phyloP scores from a whole-genome alignment of 2,888 invertebrate genomes.

The Xestia sexstrigata region DNA sequence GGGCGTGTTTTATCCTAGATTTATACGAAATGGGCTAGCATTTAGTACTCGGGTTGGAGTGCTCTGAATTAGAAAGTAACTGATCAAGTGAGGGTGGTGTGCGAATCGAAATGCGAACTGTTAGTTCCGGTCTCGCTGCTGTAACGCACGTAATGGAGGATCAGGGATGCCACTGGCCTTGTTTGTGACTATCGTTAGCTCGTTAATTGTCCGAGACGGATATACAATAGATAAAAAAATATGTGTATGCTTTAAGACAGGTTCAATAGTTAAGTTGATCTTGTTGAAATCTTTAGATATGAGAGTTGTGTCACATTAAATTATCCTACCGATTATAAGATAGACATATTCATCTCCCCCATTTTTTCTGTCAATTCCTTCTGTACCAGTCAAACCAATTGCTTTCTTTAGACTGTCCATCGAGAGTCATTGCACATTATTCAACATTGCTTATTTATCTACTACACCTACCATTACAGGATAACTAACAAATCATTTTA shows the following conservation, averaged over 20 bases:
- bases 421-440: too few species aligned
- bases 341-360: not conserved
- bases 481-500: too few species aligned
- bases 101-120: slow-evolving; percentile 68
- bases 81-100: slow-evolving; percentile 71
- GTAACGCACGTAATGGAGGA: slow-evolving; percentile 68
- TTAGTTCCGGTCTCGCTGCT: slow-evolving; percentile 67
- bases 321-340: not conserved
- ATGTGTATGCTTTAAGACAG: not conserved
- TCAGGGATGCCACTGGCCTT: slow-evolving; percentile 45
- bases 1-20: slow-evolving; percentile 57
- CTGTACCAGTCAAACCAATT: too few species aligned
- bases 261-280: not conserved
- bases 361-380: too few species aligned
- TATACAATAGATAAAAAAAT: not conserved
- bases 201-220: not conserved
- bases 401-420: too few species aligned
- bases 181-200: not conserved
- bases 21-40: slow-evolving; percentile 54
- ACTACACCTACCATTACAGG: too few species aligned
- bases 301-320: not conserved
- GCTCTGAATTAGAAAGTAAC: slow-evolving; percentile 78
- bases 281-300: not conserved
- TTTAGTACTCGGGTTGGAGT: slow-evolving; percentile 66
- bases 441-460: too few species aligned